phyloP scores from a whole-genome alignment of 2,797 vertebrate genomes.

The Syndactyla subalaris region DNA sequence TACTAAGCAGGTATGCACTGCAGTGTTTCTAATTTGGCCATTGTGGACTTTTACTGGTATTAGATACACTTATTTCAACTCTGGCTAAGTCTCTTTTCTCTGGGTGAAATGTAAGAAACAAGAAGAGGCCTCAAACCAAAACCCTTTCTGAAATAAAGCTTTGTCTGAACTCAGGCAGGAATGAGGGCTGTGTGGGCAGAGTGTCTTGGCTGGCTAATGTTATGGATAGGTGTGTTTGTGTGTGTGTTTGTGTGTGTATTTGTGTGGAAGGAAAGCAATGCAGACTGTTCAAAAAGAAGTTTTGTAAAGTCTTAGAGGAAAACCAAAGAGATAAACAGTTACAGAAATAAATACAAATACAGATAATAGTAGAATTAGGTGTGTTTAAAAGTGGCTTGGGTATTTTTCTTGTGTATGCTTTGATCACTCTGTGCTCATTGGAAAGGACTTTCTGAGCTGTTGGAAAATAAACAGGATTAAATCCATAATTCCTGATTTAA shows the following conservation, averaged over 20 bases:
- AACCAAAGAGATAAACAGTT: not conserved
- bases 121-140: not conserved
- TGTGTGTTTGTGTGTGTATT: not conserved
- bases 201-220: not conserved
- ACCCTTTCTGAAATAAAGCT: not conserved
- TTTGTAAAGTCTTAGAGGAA: not conserved
- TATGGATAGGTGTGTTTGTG: not conserved
- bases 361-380: not conserved
- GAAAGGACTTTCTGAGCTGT: not conserved
- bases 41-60: not conserved
- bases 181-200: slow-evolving; percentile 21
- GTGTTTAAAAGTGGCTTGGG: not conserved
- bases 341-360: not conserved
- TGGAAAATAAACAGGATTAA: not conserved
- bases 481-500: not conserved
- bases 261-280: not conserved
- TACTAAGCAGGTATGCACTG: not conserved
- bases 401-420: not conserved
- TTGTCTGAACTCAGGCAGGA: not conserved
- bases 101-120: not conserved
- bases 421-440: not conserved
- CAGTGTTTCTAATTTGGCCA: not conserved
- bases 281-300: not conserved
- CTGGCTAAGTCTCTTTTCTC: not conserved
- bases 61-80: not conserved